Conservation (phyloP, 1,140 invertebrate genomes). For the Myzus persicae region DNA sequence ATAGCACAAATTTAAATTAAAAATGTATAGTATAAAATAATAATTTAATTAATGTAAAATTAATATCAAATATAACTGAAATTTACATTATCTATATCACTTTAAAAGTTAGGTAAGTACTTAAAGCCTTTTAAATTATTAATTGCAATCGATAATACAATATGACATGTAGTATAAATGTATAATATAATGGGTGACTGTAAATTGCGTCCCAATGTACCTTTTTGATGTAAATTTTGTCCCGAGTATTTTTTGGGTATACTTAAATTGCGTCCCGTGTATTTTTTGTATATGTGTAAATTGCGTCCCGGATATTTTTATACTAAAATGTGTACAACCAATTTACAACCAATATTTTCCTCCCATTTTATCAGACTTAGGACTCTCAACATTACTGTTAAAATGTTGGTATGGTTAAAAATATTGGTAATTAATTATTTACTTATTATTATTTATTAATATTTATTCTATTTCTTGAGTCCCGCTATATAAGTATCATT, state of each 20-base stretch:
- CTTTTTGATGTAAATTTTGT: too few species aligned
- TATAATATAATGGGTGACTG: too few species aligned
- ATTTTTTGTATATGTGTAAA: too few species aligned
- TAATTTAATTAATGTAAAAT: neutral
- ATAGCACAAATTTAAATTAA: neutral
- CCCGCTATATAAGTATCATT: too few species aligned
- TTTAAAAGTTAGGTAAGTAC: neutral
- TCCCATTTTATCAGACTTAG: too few species aligned
- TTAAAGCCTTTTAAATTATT: neutral
- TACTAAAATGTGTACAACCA: neutral
- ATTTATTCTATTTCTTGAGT: neutral
- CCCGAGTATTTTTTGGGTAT: too few species aligned
- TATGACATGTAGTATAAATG: too few species aligned
- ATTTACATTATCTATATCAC: neutral
- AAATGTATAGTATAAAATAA: neutral
- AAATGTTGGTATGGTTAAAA: too few species aligned
- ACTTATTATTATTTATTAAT: neutral
- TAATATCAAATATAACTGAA: neutral
- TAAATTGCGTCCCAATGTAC: too few species aligned
- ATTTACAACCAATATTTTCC: neutral
- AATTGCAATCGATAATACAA: neutral
- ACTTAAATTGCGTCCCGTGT: too few species aligned
- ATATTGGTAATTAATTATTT: neutral
- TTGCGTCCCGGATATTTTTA: too few species aligned
- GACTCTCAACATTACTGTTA: too few species aligned